Base-by-base conservation (phyloP, 2,888 invertebrate species). In the Aporophyla nigra region DNA sequence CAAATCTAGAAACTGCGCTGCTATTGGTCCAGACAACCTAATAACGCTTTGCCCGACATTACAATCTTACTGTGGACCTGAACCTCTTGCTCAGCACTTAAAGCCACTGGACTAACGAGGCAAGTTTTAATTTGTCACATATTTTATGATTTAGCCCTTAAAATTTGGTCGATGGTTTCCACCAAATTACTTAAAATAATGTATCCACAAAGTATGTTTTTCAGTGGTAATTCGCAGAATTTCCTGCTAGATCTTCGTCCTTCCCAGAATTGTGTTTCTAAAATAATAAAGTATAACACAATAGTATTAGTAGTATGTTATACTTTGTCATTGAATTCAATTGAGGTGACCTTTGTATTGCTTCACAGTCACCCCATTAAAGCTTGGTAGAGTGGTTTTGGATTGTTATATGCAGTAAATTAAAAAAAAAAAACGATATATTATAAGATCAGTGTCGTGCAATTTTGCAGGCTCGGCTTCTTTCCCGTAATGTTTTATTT, bases 301-400 rank as follows among this genome's bases (percentile, higher is more conserved):
- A 59, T 59, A 76, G n/a, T n/a, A n/a, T n/a, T n/a, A n/a, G n/a
- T n/a, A n/a, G n/a, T n/a, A n/a, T n/a, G n/a, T n/a, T n/a, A n/a
- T n/a, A n/a, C n/a, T n/a, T n/a, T n/a, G 58, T 69, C 51, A 53
- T 65, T 5, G 0, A 46, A 61, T 21, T 46, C 19, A 54, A 71
- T 61, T 62, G n/a, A 43, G 24, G 54, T 68, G 40, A 65, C 54
- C 53, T 78, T 73, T 67, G 46, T 51, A 78, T 69, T 71, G 19
- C 24, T 51, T 65, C 16, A 70, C 54, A 66, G 67, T 67, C 40
- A 74, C 54, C 46, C 24, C n/a, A 49, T 61, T 70, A 19, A 71
- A 67, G 27, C 53, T 46, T n/a, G 56, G 16, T 33, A 5, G 49
- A 46, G 21, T 59, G 53, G 21, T 27, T 46, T 9, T 46, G 2